Evolutionary conservation across 2,888 invertebrate species (phyloP).

Genomic region (Tipula helvola): DNA sequence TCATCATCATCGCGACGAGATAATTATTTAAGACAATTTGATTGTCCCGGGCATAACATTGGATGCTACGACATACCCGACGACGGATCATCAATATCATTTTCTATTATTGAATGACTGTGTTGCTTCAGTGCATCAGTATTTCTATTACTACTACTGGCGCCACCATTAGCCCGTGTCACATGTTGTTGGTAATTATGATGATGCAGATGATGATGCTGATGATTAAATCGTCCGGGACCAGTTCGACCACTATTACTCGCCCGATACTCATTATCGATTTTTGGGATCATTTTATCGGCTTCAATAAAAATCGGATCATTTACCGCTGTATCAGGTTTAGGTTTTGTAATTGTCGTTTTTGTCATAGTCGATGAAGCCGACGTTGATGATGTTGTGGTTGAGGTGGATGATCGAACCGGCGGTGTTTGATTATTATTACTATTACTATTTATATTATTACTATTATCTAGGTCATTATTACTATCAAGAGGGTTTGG

Average conservation of each 20-base stretch:
- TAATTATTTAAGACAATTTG: constrained; percentile 11
- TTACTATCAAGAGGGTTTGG: not conserved
- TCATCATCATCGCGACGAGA: not conserved
- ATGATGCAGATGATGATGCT: not conserved
- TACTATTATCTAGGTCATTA: not conserved
- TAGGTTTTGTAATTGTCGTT: not conserved
- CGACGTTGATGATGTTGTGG: not conserved
- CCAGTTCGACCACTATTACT: constrained; percentile 9
- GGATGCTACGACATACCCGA: constrained; percentile 16
- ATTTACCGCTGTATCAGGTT: not conserved
- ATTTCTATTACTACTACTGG: not conserved
- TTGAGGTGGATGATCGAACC: not conserved
- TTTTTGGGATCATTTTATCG: constrained; percentile 11
- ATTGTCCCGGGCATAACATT: constrained; percentile 6
- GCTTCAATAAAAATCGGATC: constrained; percentile 13
- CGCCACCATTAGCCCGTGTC: not conserved
- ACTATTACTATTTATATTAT: constrained; percentile 5
- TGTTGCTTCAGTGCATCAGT: not conserved
- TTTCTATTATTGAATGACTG: constrained; percentile 7
- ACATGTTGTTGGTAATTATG: not conserved
- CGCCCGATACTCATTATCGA: constrained; percentile 12
- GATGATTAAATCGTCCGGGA: not conserved
- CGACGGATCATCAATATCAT: constrained; percentile 14
- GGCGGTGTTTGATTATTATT: not conserved
- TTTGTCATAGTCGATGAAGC: not conserved